Conservation (phyloP, 2,797 vertebrate species). For the Ibycter americanus region DNA sequence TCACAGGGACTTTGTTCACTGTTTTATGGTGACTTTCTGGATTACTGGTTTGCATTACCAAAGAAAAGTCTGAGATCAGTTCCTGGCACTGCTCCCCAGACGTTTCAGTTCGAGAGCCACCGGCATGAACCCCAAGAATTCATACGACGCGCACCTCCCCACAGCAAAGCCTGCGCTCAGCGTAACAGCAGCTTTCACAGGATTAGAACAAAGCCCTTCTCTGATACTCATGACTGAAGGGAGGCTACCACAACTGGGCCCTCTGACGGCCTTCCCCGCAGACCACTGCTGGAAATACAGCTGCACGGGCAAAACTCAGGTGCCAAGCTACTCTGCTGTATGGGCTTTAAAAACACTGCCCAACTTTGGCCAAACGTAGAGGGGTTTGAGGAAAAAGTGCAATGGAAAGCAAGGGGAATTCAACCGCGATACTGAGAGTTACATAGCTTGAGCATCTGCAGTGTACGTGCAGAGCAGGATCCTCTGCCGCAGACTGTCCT, state of each 20-base stretch:
- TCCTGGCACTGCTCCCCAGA: background rate
- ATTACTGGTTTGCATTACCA: background rate
- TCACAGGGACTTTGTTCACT: background rate
- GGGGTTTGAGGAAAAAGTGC: background rate
- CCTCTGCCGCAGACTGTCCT: background rate
- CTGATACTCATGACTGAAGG: background rate
- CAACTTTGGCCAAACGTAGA: background rate
- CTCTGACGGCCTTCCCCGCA: background rate
- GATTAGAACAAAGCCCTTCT: background rate
- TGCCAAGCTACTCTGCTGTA: background rate
- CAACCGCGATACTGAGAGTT: background rate
- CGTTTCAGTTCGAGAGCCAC: background rate
- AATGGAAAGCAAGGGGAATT: background rate
- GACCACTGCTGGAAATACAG: background rate
- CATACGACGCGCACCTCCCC: fast-evolving
- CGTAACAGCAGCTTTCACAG: background rate
- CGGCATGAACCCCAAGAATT: background rate
- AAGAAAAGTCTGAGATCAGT: background rate
- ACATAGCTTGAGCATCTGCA: background rate
- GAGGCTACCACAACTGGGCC: background rate
- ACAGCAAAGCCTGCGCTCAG: background rate
- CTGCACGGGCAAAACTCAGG: background rate
- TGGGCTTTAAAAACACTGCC: background rate
- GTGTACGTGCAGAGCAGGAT: background rate
- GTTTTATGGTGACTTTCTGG: background rate